These are phyloP conservation scores for Chorisops tibialis DNA, from an alignment of 2,888 invertebrate genomes.

Conservation along the genomic window DNA sequence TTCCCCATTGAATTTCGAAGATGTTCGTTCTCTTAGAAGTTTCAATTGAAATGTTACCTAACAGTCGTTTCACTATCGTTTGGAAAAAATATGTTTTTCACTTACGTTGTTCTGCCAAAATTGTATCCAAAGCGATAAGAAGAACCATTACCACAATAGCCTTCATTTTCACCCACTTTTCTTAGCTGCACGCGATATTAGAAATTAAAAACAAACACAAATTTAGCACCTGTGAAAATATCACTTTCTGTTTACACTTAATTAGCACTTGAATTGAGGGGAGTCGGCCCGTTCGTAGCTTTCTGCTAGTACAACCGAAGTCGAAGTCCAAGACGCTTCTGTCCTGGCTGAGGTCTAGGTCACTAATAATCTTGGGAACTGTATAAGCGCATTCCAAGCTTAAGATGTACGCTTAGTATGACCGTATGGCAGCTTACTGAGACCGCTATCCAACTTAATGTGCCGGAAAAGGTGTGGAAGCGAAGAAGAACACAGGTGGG, in stretches of 20 bases:
- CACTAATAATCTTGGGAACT: conserved; percentile 46
- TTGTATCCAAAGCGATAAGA: neutral
- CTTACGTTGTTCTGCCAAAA: conserved; percentile 27
- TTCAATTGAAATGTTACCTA: neutral
- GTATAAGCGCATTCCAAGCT: conserved; percentile 15
- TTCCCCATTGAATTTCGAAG: neutral
- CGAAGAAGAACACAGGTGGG: conserved; percentile 1
- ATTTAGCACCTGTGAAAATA: conserved; percentile 3
- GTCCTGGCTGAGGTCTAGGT: conserved; percentile 49
- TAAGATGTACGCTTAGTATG: neutral
- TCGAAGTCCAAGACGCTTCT: conserved; percentile 42
- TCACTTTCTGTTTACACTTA: conserved; percentile 23
- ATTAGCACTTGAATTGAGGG: neutral
- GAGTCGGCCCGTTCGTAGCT: neutral
- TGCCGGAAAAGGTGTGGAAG: neutral
- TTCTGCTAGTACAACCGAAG: neutral
- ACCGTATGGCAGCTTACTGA: no score
- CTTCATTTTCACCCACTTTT: conserved; percentile 13
- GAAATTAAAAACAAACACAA: conserved; percentile 15
- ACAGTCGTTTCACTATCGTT: neutral
- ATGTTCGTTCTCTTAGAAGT: neutral
- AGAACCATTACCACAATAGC: conserved; percentile 1
- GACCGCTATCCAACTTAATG: no score
- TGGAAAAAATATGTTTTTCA: neutral
- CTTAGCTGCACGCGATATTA: neutral